Percentiles rank a stretch among this genome's conserved stretches.
Evolutionary conservation across 2,113 vertebrate genomes (phyloP).

Genomic region (Leptobrachium ailaonicum): DNA sequence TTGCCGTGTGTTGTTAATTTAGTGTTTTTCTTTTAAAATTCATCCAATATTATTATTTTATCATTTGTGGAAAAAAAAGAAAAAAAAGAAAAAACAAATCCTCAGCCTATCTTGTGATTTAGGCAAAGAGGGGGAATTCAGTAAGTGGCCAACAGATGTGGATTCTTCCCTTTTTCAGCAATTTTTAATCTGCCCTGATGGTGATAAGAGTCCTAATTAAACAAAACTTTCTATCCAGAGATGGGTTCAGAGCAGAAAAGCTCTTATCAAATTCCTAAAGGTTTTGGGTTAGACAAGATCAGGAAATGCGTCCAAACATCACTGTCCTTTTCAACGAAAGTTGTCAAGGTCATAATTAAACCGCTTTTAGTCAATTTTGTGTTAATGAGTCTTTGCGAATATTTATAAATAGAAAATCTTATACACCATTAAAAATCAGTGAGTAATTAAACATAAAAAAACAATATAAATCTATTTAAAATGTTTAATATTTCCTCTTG

Average conservation of each 20-base stretch:
- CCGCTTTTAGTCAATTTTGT: not conserved
- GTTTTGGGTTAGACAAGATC: slow-evolving; percentile 58
- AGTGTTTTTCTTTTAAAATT: slow-evolving; percentile 53
- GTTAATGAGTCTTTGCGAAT: too few relatives aligned
- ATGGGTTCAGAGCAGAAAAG: slow-evolving; percentile 54
- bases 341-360: slow-evolving; percentile 66
- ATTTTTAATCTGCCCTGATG: slow-evolving; percentile 62
- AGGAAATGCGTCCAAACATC: slow-evolving; percentile 63
- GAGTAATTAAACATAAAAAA: too few relatives aligned
- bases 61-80: not conserved
- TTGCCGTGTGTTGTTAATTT: slow-evolving; percentile 53
- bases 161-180: slow-evolving; percentile 62
- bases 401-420: too few relatives aligned
- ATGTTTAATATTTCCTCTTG: too few relatives aligned
- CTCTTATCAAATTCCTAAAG: slow-evolving; percentile 62
- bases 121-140: slow-evolving; percentile 55
- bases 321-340: slow-evolving; percentile 48
- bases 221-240: slow-evolving; percentile 57
- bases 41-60: not conserved
- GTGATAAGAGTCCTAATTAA: slow-evolving; percentile 70
- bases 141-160: slow-evolving; percentile 57
- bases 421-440: too few relatives aligned
- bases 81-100: not conserved
- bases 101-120: slow-evolving; percentile 10
- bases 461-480: too few relatives aligned